These are phyloP conservation scores for Cataglyphis livida DNA, from an alignment of 2,888 invertebrate genomes.

Conservation along the genomic window DNA sequence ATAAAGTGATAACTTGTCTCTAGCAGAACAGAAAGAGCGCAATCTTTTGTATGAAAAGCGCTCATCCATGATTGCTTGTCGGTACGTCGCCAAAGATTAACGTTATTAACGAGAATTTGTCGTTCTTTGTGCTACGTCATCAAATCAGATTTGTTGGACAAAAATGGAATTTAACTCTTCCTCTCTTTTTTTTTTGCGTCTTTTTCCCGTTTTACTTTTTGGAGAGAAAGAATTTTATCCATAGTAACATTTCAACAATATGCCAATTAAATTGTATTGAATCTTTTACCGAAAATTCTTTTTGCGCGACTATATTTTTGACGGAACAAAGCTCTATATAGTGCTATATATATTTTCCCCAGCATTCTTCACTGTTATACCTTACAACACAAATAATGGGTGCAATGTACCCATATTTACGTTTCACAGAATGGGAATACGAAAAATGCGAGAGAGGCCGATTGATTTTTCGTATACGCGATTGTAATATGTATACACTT, in stretches of 20 bases:
- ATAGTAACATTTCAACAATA: slow-evolving; percentile 10
- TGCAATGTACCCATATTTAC: slow-evolving; percentile 9
- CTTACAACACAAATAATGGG: not conserved
- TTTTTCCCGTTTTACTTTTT: not conserved
- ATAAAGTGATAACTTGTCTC: not conserved
- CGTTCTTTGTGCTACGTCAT: slow-evolving; percentile 10
- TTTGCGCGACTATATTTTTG: not conserved
- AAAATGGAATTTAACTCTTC: not conserved
- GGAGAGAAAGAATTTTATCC: not conserved
- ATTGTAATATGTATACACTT: not conserved
- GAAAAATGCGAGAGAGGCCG: not conserved
- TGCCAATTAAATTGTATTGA: slow-evolving; percentile 1
- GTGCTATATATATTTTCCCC: not conserved
- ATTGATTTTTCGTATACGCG: not conserved
- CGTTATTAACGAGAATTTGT: slow-evolving; percentile 17
- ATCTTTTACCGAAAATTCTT: not conserved
- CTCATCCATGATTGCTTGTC: not conserved
- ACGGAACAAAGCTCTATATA: not conserved
- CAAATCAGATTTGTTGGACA: slow-evolving; percentile 13
- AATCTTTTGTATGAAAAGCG: slow-evolving; percentile 13
- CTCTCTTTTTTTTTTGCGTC: not conserved
- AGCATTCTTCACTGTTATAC: slow-evolving; percentile 15
- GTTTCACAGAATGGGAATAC: not conserved
- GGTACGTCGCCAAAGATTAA: slow-evolving; percentile 9
- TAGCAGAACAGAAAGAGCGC: not conserved